These are phyloP conservation scores for Pemphigus obesinymphae DNA, from an alignment of 1,140 invertebrate genomes.

Conservation along the genomic window DNA sequence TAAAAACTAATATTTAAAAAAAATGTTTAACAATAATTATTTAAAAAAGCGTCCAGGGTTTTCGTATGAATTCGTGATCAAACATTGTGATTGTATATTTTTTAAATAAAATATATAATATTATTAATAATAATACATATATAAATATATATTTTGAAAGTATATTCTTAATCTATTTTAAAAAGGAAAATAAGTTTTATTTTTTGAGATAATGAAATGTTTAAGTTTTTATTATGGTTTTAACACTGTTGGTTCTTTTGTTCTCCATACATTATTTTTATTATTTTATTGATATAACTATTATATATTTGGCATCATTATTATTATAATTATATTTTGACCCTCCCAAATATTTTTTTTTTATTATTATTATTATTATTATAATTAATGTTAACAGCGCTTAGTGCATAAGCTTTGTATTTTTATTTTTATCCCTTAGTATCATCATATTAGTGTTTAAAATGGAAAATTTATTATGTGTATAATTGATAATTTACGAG, in stretches of 20 bases:
- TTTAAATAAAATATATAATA: constrained; percentile 37
- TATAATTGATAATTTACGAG: constrained; percentile 9
- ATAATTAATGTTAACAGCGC: background rate
- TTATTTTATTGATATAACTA: constrained; percentile 38
- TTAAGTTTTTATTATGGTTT: constrained; percentile 41
- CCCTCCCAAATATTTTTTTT: background rate
- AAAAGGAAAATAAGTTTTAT: constrained; percentile 25
- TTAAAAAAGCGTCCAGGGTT: constrained; percentile 38
- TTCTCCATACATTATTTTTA: constrained; percentile 35
- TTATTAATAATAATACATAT: constrained; percentile 19
- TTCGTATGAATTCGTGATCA: constrained; percentile 41
- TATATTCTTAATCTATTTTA: constrained; percentile 35
- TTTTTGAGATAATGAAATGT: constrained; percentile 32
- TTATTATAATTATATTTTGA: constrained; percentile 18
- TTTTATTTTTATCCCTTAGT: constrained; percentile 34
- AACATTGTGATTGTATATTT: constrained; percentile 42
- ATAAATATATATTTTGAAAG: constrained; percentile 32
- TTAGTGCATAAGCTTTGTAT: constrained; percentile 33
- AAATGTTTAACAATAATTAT: constrained; percentile 37
- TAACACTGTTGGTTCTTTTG: constrained; percentile 38
- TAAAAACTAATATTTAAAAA: constrained; percentile 17
- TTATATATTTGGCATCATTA: constrained; percentile 26
- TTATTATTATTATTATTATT: background rate
- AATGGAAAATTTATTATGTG: background rate
- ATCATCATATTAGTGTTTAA: background rate